These are phyloP conservation scores for Apis florea DNA, from an alignment of 1,140 invertebrate species.

Conservation along the genomic window DNA sequence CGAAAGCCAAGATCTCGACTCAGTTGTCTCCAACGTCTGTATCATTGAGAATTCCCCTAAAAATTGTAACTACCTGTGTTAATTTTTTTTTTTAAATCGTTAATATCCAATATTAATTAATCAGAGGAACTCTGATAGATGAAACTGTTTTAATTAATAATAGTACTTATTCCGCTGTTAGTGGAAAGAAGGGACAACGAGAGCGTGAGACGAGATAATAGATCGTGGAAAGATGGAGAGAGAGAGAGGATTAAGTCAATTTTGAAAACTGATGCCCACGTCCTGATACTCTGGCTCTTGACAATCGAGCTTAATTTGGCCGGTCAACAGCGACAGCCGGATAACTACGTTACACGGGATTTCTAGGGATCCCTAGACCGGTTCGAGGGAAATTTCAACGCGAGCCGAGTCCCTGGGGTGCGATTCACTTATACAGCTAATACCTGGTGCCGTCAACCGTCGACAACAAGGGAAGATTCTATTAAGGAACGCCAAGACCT, in stretches of 20 bases:
- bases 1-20: too few relatives aligned
- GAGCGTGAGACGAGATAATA: too few relatives aligned
- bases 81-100: too few relatives aligned
- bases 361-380: slow-evolving; percentile 13
- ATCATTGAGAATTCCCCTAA: too few relatives aligned
- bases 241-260: slow-evolving; percentile 25
- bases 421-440: slow-evolving; percentile 60
- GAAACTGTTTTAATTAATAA: too few relatives aligned
- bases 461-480: slow-evolving; percentile 42
- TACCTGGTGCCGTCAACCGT: slow-evolving; percentile 27
- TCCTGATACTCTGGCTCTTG: slow-evolving; percentile 37
- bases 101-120: too few relatives aligned
- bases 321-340: slow-evolving; percentile 32
- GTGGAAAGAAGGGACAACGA: too few relatives aligned
- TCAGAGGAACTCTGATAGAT: too few relatives aligned
- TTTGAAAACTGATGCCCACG: slow-evolving; percentile 28
- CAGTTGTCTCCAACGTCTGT: too few relatives aligned
- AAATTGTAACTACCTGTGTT: too few relatives aligned
- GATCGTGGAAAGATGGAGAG: too few relatives aligned
- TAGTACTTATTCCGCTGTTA: too few relatives aligned
- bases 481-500: slow-evolving; percentile 51
- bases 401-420: slow-evolving; percentile 38
- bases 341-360: slow-evolving; percentile 54
- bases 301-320: slow-evolving; percentile 44
- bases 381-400: slow-evolving; percentile 45